phyloP scores from a whole-genome alignment of 2,797 vertebrate genomes.

The Podarcis lilfordi region DNA sequence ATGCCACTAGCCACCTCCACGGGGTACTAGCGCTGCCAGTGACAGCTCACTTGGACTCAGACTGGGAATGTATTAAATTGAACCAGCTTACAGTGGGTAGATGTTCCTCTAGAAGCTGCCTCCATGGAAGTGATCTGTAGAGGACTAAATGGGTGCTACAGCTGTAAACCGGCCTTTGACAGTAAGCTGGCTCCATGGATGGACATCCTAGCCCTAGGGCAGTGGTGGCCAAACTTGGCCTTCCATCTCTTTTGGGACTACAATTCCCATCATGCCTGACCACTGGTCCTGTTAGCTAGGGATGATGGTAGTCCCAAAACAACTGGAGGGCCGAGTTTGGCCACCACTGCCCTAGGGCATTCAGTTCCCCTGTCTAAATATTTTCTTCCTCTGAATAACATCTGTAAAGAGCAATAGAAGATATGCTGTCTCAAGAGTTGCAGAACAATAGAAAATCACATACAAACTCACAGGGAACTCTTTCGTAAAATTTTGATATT shows the following conservation, averaged over 20 bases:
- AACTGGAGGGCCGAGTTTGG: no score
- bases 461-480: no score
- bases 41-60: neutral
- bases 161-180: neutral
- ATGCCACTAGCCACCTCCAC: neutral
- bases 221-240: neutral
- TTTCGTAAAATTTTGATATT: neutral
- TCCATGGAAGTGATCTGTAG: neutral
- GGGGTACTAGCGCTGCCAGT: neutral
- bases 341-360: no score
- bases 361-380: neutral
- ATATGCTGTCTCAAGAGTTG: neutral
- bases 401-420: neutral
- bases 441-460: neutral
- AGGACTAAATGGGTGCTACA: neutral
- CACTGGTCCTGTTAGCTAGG: no score
- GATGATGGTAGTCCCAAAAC: no score
- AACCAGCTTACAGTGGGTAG: neutral
- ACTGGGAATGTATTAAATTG: neutral
- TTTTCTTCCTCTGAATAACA: neutral
- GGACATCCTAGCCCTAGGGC: neutral
- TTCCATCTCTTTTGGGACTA: no score
- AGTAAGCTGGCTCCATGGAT: neutral
- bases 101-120: neutral
- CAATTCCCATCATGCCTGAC: no score